These are phyloP conservation scores for Raja brachyura DNA, from an alignment of 2,113 vertebrate species.

Conservation along the genomic window DNA sequence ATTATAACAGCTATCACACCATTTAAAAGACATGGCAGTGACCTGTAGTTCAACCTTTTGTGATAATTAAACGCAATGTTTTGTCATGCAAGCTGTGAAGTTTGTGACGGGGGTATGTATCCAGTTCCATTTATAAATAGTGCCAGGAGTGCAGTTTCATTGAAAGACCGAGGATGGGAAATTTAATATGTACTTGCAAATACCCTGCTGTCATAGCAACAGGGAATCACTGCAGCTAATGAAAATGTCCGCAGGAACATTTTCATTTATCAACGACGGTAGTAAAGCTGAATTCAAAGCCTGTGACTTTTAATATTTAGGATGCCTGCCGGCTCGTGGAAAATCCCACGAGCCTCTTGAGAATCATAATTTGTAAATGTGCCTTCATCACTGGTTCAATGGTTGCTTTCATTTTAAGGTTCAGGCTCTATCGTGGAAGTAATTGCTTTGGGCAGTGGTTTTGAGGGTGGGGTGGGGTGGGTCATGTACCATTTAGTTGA, in stretches of 20 bases:
- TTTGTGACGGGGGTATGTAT: neutral
- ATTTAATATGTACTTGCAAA: neutral
- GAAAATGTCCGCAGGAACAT: neutral
- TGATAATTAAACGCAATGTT: neutral
- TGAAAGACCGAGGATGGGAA: neutral
- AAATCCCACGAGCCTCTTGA: neutral
- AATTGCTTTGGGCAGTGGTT: neutral
- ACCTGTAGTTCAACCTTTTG: too few species aligned
- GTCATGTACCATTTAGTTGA: too few species aligned
- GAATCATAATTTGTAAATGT: neutral
- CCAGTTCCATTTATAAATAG: slow-evolving; percentile 15
- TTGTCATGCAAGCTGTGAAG: neutral
- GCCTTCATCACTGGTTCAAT: too few species aligned
- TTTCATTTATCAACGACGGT: neutral
- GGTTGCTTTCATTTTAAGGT: too few species aligned
- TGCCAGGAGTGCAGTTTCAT: neutral
- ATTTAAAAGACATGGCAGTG: too few species aligned
- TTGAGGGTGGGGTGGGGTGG: too few species aligned
- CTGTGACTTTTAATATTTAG: neutral
- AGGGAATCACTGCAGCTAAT: neutral
- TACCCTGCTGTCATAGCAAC: slow-evolving; percentile 1
- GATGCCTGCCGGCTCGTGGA: neutral
- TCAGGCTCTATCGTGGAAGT: neutral
- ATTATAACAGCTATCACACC: too few species aligned
- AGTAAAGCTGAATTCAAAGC: neutral